Evolutionary conservation across 2,113 vertebrate species (phyloP), one percentile per base, ranked within the genome.

Genomic region (Notarius quadriscutis): DNA sequence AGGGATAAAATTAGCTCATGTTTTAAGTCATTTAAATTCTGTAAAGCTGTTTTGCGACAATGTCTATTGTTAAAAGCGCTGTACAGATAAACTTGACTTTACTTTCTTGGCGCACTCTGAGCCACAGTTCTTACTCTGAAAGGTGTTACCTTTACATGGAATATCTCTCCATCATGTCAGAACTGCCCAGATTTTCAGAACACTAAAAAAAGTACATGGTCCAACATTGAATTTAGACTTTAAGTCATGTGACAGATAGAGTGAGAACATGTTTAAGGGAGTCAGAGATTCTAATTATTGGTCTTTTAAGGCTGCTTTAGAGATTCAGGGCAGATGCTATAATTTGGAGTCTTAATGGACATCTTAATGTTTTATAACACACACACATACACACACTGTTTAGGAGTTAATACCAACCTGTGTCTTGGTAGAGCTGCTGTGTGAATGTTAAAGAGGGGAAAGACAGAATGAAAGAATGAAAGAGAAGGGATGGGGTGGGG

Each of bases 391-490:
- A 27, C 50, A 25, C 41, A 27, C 50, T 20, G 57, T 58, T 75
- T 77, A 85, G 71, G 30, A 50, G 55, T 77, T 85, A 85, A 85
- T 80, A 53, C 62, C 48, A 79, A 86, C 74, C 60, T 55, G 48
- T 79, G 74, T 55, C 84, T 83, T 65, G 53, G n/a, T 69, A 10
- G 48, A 83, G 67, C 41, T 87, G 69, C 86, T 17, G 75, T 50
- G 1, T 81, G 78, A 80, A 72, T 81, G 22, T 77, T 77, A 82
- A 34, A n/a, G 18, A 72, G 83, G 30, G 41, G 17, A 57, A 63
- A 34, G 34, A 67, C 25, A 83, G 81, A 17, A 50, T 51, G 57
- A 25, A 41, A 71, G 27, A 34, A 20, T 34, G 7, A 48, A 48
- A 67, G 27, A 30, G 27, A 12, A 6, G 6, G 27, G 41, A 41